Percentiles rank a stretch among this genome's conserved stretches.
phyloP scores from a whole-genome alignment of 2,797 vertebrate species.

The Chelon labrosus region DNA sequence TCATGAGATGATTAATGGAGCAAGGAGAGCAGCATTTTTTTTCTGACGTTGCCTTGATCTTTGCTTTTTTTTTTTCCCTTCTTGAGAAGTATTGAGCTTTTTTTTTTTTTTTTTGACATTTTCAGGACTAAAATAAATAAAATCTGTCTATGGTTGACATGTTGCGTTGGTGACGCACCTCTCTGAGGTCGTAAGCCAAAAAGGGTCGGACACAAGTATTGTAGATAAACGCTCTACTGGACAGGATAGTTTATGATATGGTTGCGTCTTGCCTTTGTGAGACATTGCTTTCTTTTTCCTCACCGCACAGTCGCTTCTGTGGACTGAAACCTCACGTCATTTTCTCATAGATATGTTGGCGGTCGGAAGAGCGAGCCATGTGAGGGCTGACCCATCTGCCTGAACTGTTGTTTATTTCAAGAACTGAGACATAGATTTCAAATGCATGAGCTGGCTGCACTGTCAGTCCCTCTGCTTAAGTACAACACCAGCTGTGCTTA shows the following conservation, averaged over 20 bases:
- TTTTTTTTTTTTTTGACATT: not conserved
- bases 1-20: slow-evolving; percentile 11
- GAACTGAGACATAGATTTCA: slow-evolving; percentile 47
- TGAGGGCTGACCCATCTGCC: slow-evolving; percentile 27
- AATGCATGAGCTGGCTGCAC: slow-evolving; percentile 42
- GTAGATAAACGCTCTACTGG: not conserved
- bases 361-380: slow-evolving; percentile 13
- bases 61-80: not conserved
- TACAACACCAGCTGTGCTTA: slow-evolving; percentile 63
- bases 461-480: slow-evolving; percentile 49
- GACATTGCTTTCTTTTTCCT: slow-evolving; percentile 5
- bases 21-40: not conserved
- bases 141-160: not conserved
- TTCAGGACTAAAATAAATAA: not conserved
- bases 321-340: not conserved
- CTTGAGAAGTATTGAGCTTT: not conserved
- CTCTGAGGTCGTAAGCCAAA: slow-evolving; percentile 9
- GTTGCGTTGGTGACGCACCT: not conserved
- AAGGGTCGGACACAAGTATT: not conserved
- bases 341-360: slow-evolving; percentile 13
- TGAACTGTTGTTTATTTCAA: slow-evolving; percentile 49
- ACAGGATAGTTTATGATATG: not conserved
- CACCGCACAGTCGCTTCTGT: slow-evolving; percentile 1
- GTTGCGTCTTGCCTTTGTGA: slow-evolving; percentile 7
- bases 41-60: slow-evolving; percentile 1